Evolutionary conservation across 2,113 vertebrate species (phyloP), one percentile per base, ranked within the genome.

Genomic region (Hypanus sabinus): DNA sequence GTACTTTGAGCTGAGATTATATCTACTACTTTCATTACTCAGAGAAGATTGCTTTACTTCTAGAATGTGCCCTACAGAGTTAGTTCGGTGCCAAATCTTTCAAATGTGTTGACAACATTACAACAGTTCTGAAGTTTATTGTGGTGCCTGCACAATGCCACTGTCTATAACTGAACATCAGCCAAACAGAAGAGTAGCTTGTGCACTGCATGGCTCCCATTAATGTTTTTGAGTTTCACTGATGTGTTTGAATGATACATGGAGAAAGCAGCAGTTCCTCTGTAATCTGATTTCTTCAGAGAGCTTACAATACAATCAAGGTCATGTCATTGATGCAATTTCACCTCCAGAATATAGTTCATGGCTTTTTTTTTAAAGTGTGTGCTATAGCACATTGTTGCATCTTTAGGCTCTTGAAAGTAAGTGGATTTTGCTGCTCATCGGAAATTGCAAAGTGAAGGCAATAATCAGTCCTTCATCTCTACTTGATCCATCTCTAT

Each of bases 221-320:
- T 92, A 92, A 38, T 73, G 70, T 46, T 73, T 20, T 73, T 93
- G 91, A 73, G 33, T 38, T 38, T 90, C 85, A 90, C 30, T 90
- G 62, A 90, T 90, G 16, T 90, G 60, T 93, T 93, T 73, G 68
- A 46, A 93, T 46, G 90, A 7, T 62, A 24, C 33, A 73, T 70
- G 5, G 91, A 93, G 38, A 55, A 73, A 93, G 10, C 33, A 27
- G 70, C 20, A 75, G n/a, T 55, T 93, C 33, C 36, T 93, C 71
- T 16, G 70, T 93, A 38, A 71, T 93, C 70, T 93, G 91, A 73
- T 38, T 73, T 93, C 70, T 55, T n/a, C 90, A 92, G 65, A 73
- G 36, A 62, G 60, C 14, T 92, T 71, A 92, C 68, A 93, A 93
- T 27, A 22, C 20, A 46, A 55, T 93, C 70, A 93, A 93, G 68